Evolutionary conservation across 1,140 invertebrate species (phyloP), one percentile per base, ranked within the genome.

Genomic region (Wiebesia pumilae): DNA sequence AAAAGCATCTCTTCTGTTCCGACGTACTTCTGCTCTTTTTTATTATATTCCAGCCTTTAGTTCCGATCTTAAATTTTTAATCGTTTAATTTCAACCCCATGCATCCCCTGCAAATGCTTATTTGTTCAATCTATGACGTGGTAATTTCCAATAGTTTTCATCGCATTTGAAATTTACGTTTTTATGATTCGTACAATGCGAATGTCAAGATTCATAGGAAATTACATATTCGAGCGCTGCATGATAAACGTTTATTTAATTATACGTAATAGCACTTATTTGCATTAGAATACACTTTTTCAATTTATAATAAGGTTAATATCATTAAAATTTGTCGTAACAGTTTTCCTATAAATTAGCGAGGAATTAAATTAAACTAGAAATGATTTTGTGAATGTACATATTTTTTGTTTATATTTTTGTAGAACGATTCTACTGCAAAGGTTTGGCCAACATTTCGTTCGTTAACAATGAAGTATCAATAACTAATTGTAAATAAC

Each of bases 51-150:
- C 21, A n/a, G 9, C 81, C 38, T 47, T 43, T 58, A 7, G 0
- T 54, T 19, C 47, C 10, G 3, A 19, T 24, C 69, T 83, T 83
- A 54, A 83, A 83, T 83, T 58, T 77, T 84, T 77, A 62, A 84
- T 75, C 54, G 47, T 65, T 77, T 71, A 75, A 84, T 83, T 83
- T 58, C 65, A 69, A 82, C 67, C 30, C 30, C 43, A 14, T 35
- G 33, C 35, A 54, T n/a, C 30, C 1, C 51, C 67, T 10, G n/a
- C 79, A 3, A 54, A 65, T 43, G 79, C 35, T 43, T 35, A 54
- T 43, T 43, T 33, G 12, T 21, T 65, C 69, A 6, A 78, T 54
- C 47, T 83, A 73, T 73, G 43, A 51, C n/a, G 21, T 43, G 30
- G 40, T 12, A 58, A 51, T 51, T 69, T 54, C 24, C 4, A 27